A percentile compares a stretch with the other conserved stretches of the same genome.
Evolutionary conservation across 2,797 vertebrate genomes (phyloP).

Genomic region (Hybognathus amarus): DNA sequence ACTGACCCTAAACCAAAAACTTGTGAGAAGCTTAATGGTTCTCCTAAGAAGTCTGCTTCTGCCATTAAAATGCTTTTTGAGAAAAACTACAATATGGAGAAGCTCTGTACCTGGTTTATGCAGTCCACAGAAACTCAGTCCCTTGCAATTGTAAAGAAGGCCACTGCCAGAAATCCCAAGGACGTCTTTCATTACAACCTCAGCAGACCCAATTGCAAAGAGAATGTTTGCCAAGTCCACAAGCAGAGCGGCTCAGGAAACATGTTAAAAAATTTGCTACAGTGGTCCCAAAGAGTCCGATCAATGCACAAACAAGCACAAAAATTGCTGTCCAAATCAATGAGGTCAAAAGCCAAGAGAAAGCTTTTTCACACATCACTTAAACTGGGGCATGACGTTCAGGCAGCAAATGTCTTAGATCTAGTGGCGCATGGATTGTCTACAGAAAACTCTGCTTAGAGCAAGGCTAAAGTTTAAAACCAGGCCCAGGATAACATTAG

Average conservation of each 20-base stretch:
- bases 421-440: conserved; percentile 47
- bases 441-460: conserved; percentile 64
- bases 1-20: conserved; percentile 55
- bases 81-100: conserved; percentile 89
- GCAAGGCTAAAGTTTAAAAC: conserved; percentile 72
- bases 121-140: conserved; percentile 98
- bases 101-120: conserved; percentile 96
- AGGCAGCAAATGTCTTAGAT: conserved; percentile 9
- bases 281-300: conserved; percentile 89
- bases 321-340: conserved; percentile 75
- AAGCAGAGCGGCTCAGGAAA: conserved; percentile 86
- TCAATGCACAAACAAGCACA: conserved; percentile 80
- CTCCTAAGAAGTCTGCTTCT: conserved; percentile 75
- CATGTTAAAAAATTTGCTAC: conserved; percentile 96
- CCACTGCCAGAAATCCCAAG: conserved; percentile 87
- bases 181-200: conserved; percentile 87
- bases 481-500: conserved; percentile 48
- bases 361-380: conserved; percentile 57
- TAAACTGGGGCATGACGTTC: not conserved
- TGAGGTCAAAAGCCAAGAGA: conserved; percentile 73
- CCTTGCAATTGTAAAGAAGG: conserved; percentile 90
- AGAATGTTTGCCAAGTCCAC: conserved; percentile 83
- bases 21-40: conserved; percentile 59
- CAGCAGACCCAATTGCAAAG: conserved; percentile 76
- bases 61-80: conserved; percentile 91